These are phyloP conservation scores for Gambusia affinis DNA, from an alignment of 2,113 vertebrate species.

Conservation along the genomic window DNA sequence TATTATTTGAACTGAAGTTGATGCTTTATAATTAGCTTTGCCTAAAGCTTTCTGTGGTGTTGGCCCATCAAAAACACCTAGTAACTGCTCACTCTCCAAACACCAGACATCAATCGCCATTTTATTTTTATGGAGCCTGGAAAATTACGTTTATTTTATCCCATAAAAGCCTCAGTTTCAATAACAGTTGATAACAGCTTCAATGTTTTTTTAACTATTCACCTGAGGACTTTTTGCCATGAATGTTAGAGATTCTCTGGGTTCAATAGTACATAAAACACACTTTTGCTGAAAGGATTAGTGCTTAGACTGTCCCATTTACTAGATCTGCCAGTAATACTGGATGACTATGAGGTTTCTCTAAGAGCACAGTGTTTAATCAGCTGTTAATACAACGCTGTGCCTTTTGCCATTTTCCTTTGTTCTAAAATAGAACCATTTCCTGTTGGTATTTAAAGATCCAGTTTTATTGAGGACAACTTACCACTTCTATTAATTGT, in stretches of 20 bases:
- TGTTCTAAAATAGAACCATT: not conserved
- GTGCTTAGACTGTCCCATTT: constrained; percentile 9
- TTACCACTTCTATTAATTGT: constrained; percentile 15
- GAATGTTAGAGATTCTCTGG: constrained; percentile 23
- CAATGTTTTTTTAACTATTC: not conserved
- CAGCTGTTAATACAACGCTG: constrained; percentile 13
- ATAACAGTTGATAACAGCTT: no score
- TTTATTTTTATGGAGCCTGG: not conserved
- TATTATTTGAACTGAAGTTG: no score
- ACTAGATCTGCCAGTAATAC: not conserved
- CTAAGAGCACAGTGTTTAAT: not conserved
- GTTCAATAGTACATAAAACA: constrained; percentile 57
- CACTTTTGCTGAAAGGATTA: constrained; percentile 54
- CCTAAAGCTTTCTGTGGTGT: not conserved
- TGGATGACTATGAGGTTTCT: not conserved
- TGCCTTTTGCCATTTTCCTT: not conserved
- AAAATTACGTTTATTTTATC: not conserved
- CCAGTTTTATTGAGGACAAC: constrained; percentile 4
- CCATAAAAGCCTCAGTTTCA: not conserved
- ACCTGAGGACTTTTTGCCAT: not conserved
- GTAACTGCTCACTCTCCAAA: no score
- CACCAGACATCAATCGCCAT: no score
- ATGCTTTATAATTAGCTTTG: no score
- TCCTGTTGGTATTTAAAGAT: not conserved
- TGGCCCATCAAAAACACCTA: not conserved